These are phyloP conservation scores for Coendou prehensilis DNA, from an alignment of 2,797 vertebrate genomes.

Conservation along the genomic window DNA sequence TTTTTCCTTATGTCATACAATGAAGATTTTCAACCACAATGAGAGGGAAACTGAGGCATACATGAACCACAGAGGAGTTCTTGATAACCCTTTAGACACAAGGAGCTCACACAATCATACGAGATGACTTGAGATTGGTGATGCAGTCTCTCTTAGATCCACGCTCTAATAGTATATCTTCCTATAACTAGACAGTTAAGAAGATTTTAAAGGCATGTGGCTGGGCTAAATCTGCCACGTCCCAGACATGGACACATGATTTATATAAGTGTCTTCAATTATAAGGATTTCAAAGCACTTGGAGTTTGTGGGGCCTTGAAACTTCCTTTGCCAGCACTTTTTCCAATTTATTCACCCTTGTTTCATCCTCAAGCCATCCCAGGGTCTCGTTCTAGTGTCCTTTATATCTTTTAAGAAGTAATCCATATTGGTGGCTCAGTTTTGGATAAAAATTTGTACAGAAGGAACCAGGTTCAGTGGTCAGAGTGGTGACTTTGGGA, in stretches of 20 bases:
- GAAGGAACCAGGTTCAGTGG: neutral
- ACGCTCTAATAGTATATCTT: neutral
- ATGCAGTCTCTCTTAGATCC: neutral
- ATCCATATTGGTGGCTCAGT: neutral
- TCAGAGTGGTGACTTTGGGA: neutral
- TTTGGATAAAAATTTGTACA: neutral
- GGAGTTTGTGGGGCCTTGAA: neutral
- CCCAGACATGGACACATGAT: neutral
- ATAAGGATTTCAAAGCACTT: neutral
- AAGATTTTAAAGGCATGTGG: neutral
- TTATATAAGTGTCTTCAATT: neutral
- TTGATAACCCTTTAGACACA: neutral
- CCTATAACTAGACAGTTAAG: neutral
- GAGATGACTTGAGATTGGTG: neutral
- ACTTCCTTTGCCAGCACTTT: neutral
- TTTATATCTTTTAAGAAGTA: constrained; percentile 14
- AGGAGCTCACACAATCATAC: neutral
- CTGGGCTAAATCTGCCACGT: neutral
- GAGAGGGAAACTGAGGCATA: neutral
- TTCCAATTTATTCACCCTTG: neutral
- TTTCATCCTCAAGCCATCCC: neutral
- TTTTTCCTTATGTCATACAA: neutral
- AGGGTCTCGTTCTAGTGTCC: neutral
- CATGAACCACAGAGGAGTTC: neutral
- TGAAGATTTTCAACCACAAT: neutral